phyloP scores from a whole-genome alignment of 2,113 vertebrate genomes.

The Podarcis muralis region DNA sequence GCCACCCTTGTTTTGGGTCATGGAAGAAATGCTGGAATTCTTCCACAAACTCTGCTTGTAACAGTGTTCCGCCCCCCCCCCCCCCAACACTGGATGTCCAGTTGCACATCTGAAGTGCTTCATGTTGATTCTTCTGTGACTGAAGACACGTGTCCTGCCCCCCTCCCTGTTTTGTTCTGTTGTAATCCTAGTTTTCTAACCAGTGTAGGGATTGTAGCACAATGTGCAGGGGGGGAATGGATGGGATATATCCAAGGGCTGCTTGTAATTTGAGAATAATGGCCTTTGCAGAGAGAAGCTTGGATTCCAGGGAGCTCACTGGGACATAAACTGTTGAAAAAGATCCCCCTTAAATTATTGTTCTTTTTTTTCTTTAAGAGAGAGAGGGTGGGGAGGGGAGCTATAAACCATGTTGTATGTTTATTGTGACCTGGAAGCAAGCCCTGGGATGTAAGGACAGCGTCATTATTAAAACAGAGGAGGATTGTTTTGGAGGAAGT shows the following conservation, averaged over 20 bases:
- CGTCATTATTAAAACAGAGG: not conserved
- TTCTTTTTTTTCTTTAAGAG: not conserved
- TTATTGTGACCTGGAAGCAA: slow-evolving; percentile 29
- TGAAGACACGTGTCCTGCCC: not conserved
- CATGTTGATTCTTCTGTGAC: not conserved
- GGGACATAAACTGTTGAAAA: slow-evolving; percentile 13
- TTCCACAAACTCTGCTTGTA: not conserved
- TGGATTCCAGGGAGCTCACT: not conserved
- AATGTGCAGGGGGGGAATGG: not conserved
- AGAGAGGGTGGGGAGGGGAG: no score
- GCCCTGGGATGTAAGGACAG: not conserved
- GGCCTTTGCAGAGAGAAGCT: not conserved
- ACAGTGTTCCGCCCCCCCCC: not conserved
- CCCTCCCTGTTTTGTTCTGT: not conserved
- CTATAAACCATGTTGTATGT: not conserved
- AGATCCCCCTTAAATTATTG: slow-evolving; percentile 13
- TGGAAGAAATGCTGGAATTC: no score
- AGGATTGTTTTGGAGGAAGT: slow-evolving; percentile 18
- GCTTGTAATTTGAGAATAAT: slow-evolving; percentile 11
- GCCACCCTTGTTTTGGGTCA: no score
- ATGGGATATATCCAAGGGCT: not conserved
- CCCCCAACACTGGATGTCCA: no score
- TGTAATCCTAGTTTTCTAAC: not conserved
- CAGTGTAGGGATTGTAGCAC: not conserved
- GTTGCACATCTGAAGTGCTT: not conserved